phyloP scores from a whole-genome alignment of 2,888 invertebrate species.

The Temnothorax unifasciatus region DNA sequence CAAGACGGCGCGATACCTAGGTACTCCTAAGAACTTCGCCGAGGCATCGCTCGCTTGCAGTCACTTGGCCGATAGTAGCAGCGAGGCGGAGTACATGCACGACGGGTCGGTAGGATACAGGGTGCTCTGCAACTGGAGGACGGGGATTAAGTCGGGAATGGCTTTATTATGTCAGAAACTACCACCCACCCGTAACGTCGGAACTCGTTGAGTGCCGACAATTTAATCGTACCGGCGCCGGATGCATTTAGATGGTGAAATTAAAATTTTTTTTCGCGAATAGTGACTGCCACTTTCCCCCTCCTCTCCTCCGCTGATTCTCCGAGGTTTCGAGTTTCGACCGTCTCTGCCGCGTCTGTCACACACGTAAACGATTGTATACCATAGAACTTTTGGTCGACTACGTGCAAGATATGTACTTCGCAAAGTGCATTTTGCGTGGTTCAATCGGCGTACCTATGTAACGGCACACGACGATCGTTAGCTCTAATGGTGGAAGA shows the following conservation, averaged over 20 bases:
- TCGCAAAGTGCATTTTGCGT: slow-evolving; percentile 21
- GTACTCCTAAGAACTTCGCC: slow-evolving; percentile 35
- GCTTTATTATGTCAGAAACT: slow-evolving; percentile 81
- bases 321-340: neutral
- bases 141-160: slow-evolving; percentile 79
- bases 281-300: slow-evolving; percentile 12
- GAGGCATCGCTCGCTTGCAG: neutral
- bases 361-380: slow-evolving; percentile 26
- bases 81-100: neutral
- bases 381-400: slow-evolving; percentile 58
- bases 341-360: neutral
- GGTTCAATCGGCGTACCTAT: slow-evolving; percentile 51
- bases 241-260: slow-evolving; percentile 82
- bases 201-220: slow-evolving; percentile 69
- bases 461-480: slow-evolving; percentile 73
- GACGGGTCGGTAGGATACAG: slow-evolving; percentile 15
- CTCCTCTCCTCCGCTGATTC: neutral
- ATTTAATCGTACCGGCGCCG: slow-evolving; percentile 73
- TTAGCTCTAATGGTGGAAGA: slow-evolving; percentile 74
- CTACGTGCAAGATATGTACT: slow-evolving; percentile 65
- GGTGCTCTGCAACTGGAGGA: slow-evolving; percentile 35
- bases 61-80: slow-evolving; percentile 8
- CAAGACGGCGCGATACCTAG: neutral
- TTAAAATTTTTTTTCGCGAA: slow-evolving; percentile 78
- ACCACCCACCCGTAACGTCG: slow-evolving; percentile 64